phyloP scores from a whole-genome alignment of 2,888 invertebrate species.

The Ectemnius continuus region DNA sequence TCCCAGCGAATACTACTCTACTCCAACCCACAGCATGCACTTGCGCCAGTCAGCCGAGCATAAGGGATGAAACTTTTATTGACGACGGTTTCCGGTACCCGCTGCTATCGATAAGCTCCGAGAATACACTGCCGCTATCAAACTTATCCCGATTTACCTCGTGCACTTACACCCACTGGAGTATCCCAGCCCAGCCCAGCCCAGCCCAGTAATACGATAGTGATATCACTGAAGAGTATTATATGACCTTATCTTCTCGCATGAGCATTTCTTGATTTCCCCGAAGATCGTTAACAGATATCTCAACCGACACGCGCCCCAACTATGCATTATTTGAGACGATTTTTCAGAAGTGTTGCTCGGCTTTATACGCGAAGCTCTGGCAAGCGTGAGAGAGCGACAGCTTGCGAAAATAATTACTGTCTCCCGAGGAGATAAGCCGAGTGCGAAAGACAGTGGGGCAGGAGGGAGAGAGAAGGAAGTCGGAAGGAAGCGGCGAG shows the following conservation, averaged over 20 bases:
- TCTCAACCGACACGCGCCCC: too few relatives aligned
- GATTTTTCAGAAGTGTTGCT: not conserved
- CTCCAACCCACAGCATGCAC: not conserved
- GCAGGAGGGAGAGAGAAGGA: constrained; percentile 6
- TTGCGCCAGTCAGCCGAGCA: constrained; percentile 10
- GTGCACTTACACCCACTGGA: not conserved
- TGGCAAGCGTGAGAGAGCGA: constrained; percentile 43
- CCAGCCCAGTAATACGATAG: too few relatives aligned
- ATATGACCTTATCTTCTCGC: too few relatives aligned
- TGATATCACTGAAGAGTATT: too few relatives aligned
- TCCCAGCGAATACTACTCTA: constrained; percentile 22
- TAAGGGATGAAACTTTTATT: constrained; percentile 39
- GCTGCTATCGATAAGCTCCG: not conserved
- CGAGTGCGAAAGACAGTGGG: constrained; percentile 64
- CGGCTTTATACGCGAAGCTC: constrained; percentile 18
- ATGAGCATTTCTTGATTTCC: too few relatives aligned
- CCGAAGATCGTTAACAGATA: too few relatives aligned
- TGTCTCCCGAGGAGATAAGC: constrained; percentile 25
- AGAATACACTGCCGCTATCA: not conserved
- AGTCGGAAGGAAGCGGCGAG: constrained; percentile 37
- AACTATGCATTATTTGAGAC: too few relatives aligned
- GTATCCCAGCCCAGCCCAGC: too few relatives aligned
- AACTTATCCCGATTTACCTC: not conserved
- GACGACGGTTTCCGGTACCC: not conserved
- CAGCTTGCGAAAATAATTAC: constrained; percentile 76